phyloP scores from a whole-genome alignment of 2,113 vertebrate genomes.

The Pseudorasbora parva region DNA sequence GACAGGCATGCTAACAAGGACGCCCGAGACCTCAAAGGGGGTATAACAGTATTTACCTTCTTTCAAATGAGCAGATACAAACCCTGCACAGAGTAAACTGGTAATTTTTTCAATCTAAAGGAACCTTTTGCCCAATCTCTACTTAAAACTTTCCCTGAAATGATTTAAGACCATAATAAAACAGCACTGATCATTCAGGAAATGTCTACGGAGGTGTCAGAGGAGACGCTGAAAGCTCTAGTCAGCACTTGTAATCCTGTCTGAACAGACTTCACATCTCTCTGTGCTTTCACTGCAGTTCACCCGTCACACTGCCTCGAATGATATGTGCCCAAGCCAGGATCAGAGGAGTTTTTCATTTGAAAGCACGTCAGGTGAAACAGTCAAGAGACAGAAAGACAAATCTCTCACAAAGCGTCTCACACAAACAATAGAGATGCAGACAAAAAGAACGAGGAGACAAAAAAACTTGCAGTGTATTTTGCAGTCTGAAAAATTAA shows the following conservation, averaged over 20 bases:
- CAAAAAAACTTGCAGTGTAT: not conserved
- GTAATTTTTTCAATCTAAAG: not conserved
- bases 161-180: not conserved
- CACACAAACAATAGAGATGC: not conserved
- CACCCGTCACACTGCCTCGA: conserved; percentile 67
- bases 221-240: conserved; percentile 26
- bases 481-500: not conserved
- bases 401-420: not conserved
- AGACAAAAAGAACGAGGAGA: not conserved
- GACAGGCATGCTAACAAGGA: too few species aligned
- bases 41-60: not conserved
- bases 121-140: not conserved
- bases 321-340: conserved; percentile 69
- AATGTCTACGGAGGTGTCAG: conserved; percentile 10
- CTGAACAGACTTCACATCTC: conserved; percentile 64
- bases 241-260: conserved; percentile 61
- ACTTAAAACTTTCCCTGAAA: not conserved
- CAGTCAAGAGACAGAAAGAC: not conserved
- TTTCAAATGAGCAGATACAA: not conserved
- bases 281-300: conserved; percentile 15
- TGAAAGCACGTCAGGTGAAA: conserved; percentile 51
- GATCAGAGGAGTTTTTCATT: conserved; percentile 62
- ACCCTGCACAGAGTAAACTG: not conserved
- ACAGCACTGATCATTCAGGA: not conserved
- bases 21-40: too few species aligned